Conservation (phyloP, 2,888 invertebrate genomes). For the Hesperia comma region DNA sequence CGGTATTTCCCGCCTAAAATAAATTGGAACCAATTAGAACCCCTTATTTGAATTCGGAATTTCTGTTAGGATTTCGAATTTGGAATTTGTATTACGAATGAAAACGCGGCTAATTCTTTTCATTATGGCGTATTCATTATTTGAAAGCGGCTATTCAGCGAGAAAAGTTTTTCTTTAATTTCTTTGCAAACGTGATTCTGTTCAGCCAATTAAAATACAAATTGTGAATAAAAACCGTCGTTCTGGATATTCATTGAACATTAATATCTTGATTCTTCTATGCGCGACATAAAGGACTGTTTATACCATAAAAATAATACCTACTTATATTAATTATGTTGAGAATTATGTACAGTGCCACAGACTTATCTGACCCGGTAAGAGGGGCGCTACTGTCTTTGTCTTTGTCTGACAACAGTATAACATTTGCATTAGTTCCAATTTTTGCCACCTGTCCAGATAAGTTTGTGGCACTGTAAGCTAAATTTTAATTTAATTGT, state of each 20-base stretch:
- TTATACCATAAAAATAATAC: too few species aligned
- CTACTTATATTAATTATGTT: too few species aligned
- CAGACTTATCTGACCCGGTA: too few species aligned
- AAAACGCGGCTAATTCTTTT: constrained; percentile 38
- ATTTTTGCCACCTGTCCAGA: too few species aligned
- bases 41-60: constrained; percentile 43
- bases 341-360: too few species aligned
- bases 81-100: constrained; percentile 42
- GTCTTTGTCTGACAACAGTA: too few species aligned
- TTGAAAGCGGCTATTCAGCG: constrained; percentile 30
- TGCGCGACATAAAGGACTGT: neutral
- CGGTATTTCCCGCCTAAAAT: constrained; percentile 40
- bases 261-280: neutral
- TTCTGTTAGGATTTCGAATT: constrained; percentile 38
- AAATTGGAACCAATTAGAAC: constrained; percentile 43
- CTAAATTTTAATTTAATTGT: too few species aligned
- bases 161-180: constrained; percentile 25
- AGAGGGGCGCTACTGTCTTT: too few species aligned
- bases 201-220: constrained; percentile 28
- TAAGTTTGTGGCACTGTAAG: too few species aligned
- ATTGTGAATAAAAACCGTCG: neutral
- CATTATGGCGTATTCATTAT: constrained; percentile 34
- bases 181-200: constrained; percentile 18
- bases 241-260: constrained; percentile 5
- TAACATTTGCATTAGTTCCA: too few species aligned